Percentiles rank a stretch among this genome's conserved stretches.
Conservation (phyloP, 2,888 invertebrate species). For the Dryomyza anilis region DNA sequence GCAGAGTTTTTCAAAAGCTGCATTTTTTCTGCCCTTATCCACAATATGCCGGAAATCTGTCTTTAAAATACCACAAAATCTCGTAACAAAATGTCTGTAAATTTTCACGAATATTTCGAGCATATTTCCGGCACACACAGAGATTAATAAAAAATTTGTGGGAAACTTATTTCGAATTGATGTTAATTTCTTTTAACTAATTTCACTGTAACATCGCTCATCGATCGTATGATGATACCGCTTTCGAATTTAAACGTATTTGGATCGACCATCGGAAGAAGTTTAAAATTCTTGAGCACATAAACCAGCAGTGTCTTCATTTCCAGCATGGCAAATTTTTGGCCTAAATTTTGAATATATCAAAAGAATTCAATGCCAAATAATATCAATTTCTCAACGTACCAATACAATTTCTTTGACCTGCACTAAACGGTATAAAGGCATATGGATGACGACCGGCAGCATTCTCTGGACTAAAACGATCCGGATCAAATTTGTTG, state of each 20-base stretch:
- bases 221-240: slow-evolving; percentile 37
- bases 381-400: too few species aligned
- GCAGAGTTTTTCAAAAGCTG: too few species aligned
- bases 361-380: too few species aligned
- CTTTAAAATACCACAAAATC: too few species aligned
- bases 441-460: slow-evolving; percentile 48
- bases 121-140: too few species aligned
- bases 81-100: too few species aligned
- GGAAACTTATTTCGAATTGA: too few species aligned
- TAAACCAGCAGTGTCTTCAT: slow-evolving; percentile 47
- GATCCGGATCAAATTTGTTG: slow-evolving; percentile 49
- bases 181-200: slow-evolving; percentile 27
- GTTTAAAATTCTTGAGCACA: slow-evolving; percentile 42
- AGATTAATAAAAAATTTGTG: too few species aligned
- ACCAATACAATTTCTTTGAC: slow-evolving; percentile 58
- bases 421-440: slow-evolving; percentile 56
- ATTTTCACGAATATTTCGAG: too few species aligned
- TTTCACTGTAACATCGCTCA: slow-evolving; percentile 28
- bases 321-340: slow-evolving; percentile 51
- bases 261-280: slow-evolving; percentile 37
- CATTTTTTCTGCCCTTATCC: too few species aligned
- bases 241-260: slow-evolving; percentile 32
- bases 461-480: slow-evolving; percentile 62
- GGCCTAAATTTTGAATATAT: too few species aligned
- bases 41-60: too few species aligned